Conservation (phyloP, 2,888 invertebrate species). For the Pterostichus niger region DNA sequence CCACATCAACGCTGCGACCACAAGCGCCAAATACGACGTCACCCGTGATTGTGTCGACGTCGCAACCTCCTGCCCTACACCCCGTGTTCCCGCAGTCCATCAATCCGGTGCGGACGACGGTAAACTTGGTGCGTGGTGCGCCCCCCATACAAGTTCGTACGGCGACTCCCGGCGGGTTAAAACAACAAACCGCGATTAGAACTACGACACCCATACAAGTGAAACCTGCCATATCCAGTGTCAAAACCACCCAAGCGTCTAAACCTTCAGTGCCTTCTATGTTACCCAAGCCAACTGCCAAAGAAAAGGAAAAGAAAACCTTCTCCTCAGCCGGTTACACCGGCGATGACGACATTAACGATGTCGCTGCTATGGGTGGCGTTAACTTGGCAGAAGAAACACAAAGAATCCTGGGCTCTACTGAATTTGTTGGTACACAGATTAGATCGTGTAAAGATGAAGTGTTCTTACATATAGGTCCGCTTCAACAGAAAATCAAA, state of each 20-base stretch:
- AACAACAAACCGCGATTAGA: constrained; percentile 76
- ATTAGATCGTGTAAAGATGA: constrained; percentile 96
- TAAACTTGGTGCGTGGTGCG: constrained; percentile 71
- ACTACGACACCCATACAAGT: constrained; percentile 73
- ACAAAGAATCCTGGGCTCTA: constrained; percentile 93
- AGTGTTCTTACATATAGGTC: constrained; percentile 87
- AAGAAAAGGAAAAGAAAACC: constrained; percentile 88
- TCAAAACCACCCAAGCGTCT: constrained; percentile 76
- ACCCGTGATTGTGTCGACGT: constrained; percentile 75
- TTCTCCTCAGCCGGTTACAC: constrained; percentile 78
- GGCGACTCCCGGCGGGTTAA: constrained; percentile 69
- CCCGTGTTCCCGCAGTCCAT: constrained; percentile 73
- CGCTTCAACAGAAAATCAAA: constrained; percentile 88
- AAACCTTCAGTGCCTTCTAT: constrained; percentile 80
- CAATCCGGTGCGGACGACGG: constrained; percentile 70
- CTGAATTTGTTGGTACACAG: constrained; percentile 88
- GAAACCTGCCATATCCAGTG: constrained; percentile 75
- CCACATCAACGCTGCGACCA: constrained; percentile 73
- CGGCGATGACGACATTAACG: constrained; percentile 98
- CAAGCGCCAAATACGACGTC: constrained; percentile 70
- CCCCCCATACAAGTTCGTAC: constrained; percentile 72
- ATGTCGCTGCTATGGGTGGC: constrained; percentile 99
- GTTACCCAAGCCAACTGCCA: constrained; percentile 81
- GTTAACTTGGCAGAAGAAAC: constrained; percentile 98
- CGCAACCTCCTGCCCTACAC: constrained; percentile 77